Evolutionary conservation across 2,113 vertebrate species (phyloP), one percentile per base, ranked within the genome.

Genomic region (Gobiocypris rarus): DNA sequence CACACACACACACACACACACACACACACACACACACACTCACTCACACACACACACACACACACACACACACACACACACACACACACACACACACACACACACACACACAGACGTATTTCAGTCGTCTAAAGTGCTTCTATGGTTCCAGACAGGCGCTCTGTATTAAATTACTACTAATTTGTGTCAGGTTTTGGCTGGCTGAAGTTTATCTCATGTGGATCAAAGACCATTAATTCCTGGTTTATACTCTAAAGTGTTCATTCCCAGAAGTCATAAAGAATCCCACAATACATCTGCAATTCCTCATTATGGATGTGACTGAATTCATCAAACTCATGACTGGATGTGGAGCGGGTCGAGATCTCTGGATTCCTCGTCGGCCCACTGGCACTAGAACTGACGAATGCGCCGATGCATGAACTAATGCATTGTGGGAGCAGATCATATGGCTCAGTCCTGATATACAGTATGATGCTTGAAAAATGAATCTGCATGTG

Each of bases 181-280:
- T 78, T 78, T 78, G 54, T 78, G 75, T 78, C 75, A 59, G 75
- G 75, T 61, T 78, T 78, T 45, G 75, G 75, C 56, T 45, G 75
- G 38, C 8, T 61, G 75, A 61, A 61, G 75, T 78, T 78, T 78
- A 78, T 78, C 75, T 78, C 56, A 5, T 78, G 75, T 43, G 75
- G 34, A 43, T 78, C 75, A 78, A 61, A 78, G 56, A 78, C 26
- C 54, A 78, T 78, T 78, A 26, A 78, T 78, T 71, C 38, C 75
- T 61, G 38, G 22, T 78, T 78, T 78, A 43, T 78, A 9, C n/a
- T 78, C 75, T 78, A 61, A 78, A 61, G 56, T 78, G 56, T 43
- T 61, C n/a, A 78, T 78, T 78, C 75, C 75, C 56, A 78, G 75
- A 78, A 78, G 75, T 77, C 75, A 56, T 54, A 77, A 34, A 77